Base-by-base conservation (phyloP, 2,797 vertebrate species). In the Platalea minor region DNA sequence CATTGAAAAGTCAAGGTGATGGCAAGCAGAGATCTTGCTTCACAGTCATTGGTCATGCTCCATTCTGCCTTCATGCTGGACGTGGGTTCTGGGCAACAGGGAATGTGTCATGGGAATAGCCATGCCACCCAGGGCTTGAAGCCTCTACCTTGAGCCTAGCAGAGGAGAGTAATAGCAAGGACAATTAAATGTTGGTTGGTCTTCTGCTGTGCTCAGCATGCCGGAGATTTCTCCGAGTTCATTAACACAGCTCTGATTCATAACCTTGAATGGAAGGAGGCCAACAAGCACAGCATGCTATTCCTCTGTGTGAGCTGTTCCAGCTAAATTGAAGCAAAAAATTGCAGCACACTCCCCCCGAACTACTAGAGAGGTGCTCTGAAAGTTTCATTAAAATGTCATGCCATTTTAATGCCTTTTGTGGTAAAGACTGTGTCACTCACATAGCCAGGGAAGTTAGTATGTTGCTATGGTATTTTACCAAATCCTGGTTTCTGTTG, bases 191-290 rank as follows among this genome's bases (percentile, higher is more conserved):
- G 35, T 73, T 81, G 65, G 69, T 95, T 78, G 79, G 46, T 84
- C 76, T 91, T 78, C 72, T 88, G 85, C 85, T 86, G 79, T 0
- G 1, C 85, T 91, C 92, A 91, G 91, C 82, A 11, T 35, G 69
- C 76, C 88, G 73, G 39, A 95, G 61, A 45, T 76, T 95, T 72
- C 91, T 94, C 87, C 19, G 48, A 19, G 93, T 82, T 86, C 2
- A 1, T 91, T 94, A 95, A 91, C 89, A 67, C 76, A 65, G 82
- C 39, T 89, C 73, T 72, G 43, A 93, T 94, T 96, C 92, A 96
- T 60, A 89, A 76, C 51, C 67, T 59, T 17, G 43, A 48, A 69
- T 93, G 93, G 93, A 95, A 92, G 63, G 69, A 92, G 24, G 73
- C 92, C 95, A 97, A 59, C 25, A 88, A 81, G 76, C 92, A 48